Evolutionary conservation across 2,113 vertebrate species (phyloP), one percentile per base, ranked within the genome.

Genomic region (Hiodon tergisus): DNA sequence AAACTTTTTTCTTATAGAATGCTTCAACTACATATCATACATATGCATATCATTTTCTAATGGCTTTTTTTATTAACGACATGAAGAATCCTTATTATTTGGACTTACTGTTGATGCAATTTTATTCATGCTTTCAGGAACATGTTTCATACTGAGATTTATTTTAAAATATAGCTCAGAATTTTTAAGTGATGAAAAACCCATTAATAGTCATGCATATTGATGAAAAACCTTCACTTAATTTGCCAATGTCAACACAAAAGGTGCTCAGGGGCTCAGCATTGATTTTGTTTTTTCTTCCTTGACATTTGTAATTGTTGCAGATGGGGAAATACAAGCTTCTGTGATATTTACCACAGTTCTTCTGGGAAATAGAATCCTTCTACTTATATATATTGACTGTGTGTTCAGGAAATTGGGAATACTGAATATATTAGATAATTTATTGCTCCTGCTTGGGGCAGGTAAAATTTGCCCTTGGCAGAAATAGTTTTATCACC

Each of bases 401-500:
- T 76, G 69, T 77, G 79, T 75, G 80, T 75, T 86, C 60, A 51
- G 70, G 81, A 78, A 79, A 79, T 67, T 75, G 76, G 73, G 78
- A 82, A 81, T 81, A 83, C 74, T 69, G 50, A 75, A 77, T 81
- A 82, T 86, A 85, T 87, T 86, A 86, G 82, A 77, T 87, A 88
- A 90, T 89, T 53, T 86, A 88, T 87, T 85, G 85, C 85, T 87
- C 81, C 69, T 84, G 82, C 90, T 89, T 79, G 70, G 78, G 80
- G 81, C 84, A 89, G 88, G 84, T 90, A 84, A 88, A 77, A 81
- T 81, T 83, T 80, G 84, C 88, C 84, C 73, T 80, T 83, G 85
- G 89, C 87, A 88, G 88, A 89, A 90, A 91, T 81, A 81, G 83
- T 85, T 91, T 88, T 87, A 88, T 87, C 86, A 87, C 81, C 84